Evolutionary conservation across 1,140 invertebrate species (phyloP).

Genomic region (Penaeus vannamei): DNA sequence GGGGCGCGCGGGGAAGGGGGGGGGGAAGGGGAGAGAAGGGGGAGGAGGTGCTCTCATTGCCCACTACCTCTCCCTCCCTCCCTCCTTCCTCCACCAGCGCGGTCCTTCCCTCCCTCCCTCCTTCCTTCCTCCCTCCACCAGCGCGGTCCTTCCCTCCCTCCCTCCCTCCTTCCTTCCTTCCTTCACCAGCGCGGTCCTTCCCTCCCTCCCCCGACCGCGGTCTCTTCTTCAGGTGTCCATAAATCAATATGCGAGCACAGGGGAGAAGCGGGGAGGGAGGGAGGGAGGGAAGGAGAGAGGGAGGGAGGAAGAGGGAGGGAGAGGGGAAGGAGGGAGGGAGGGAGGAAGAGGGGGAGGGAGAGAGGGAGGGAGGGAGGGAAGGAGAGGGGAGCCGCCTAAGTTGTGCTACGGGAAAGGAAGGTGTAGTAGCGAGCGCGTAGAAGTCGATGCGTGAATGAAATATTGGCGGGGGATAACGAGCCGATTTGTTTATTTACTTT

Average conservation of each 20-base stretch:
- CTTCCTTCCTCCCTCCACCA: neutral
- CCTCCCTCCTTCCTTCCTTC: neutral
- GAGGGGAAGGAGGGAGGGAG: neutral
- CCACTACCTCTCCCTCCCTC: neutral
- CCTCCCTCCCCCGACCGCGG: neutral
- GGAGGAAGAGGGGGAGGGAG: neutral
- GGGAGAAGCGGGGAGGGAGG: too few relatives aligned
- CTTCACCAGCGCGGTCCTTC: fast-evolving
- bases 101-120: neutral
- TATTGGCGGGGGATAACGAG: neutral
- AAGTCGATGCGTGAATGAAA: neutral
- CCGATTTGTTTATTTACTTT: neutral
- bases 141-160: neutral
- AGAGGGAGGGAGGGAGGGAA: neutral
- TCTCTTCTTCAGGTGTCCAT: neutral
- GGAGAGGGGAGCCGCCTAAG: neutral
- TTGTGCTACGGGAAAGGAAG: neutral
- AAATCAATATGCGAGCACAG: neutral
- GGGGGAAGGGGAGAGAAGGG: too few relatives aligned
- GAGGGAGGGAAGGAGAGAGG: too few relatives aligned
- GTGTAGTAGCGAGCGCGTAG: neutral
- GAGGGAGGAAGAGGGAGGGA: neutral
- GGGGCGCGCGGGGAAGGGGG: too few relatives aligned
- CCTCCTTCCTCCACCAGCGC: neutral
- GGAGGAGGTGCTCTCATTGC: neutral